phyloP scores from a whole-genome alignment of 2,888 invertebrate species.

The Tenthredo mesomela region DNA sequence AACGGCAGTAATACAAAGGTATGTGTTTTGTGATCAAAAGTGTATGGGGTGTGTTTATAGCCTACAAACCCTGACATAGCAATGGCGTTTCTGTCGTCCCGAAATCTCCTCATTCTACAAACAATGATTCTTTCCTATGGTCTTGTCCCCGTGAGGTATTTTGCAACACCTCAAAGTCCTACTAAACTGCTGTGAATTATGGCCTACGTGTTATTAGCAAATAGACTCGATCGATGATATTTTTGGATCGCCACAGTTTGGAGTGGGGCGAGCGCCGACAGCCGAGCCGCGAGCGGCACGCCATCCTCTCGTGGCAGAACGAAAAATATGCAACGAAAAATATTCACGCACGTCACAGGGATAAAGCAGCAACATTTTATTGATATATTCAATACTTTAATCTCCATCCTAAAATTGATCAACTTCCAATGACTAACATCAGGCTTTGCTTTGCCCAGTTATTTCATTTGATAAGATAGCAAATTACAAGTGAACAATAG shows the following conservation, averaged over 20 bases:
- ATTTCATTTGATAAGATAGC: background rate
- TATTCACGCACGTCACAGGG: conserved; percentile 24
- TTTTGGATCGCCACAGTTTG: conserved; percentile 42
- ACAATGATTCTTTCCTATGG: background rate
- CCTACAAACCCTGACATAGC: conserved; percentile 75
- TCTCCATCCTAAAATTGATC: background rate
- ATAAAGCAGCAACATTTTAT: background rate
- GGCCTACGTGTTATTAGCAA: conserved; percentile 13
- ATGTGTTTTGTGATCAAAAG: conserved; percentile 62
- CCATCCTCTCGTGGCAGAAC: conserved; percentile 70
- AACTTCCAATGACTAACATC: background rate
- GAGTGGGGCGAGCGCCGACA: conserved; percentile 65
- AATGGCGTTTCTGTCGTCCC: conserved; percentile 73
- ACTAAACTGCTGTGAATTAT: background rate
- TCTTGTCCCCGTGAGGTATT: background rate
- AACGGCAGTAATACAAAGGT: conserved; percentile 71
- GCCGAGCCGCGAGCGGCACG: conserved; percentile 68
- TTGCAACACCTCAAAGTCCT: background rate
- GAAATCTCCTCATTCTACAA: background rate
- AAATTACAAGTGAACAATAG: conserved; percentile 11
- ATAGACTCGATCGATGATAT: conserved; percentile 45
- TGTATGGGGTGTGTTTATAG: conserved; percentile 74
- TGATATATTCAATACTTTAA: background rate
- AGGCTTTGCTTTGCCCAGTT: background rate
- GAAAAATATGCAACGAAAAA: conserved; percentile 42